Evolutionary conservation across 37 sponge, comb jelly and placozoan species (phyloP).

Genomic region (Geodia barretti): DNA sequence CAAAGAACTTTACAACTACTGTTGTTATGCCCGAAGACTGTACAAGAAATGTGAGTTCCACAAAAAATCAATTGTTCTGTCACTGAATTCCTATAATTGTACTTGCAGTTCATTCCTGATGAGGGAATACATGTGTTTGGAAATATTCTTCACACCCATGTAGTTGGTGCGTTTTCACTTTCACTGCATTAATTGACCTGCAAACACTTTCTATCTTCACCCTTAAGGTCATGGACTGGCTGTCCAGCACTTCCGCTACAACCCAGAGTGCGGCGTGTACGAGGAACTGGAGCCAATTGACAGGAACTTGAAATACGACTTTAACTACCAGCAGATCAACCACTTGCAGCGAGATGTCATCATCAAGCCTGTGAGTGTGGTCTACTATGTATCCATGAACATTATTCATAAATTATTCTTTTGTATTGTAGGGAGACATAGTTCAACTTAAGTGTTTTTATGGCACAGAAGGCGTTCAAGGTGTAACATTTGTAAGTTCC

Average conservation of each 20-base stretch:
- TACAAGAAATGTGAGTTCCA: conserved; percentile 27
- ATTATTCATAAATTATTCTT: neutral
- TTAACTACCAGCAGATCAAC: conserved; percentile 65
- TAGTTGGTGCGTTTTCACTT: conserved; percentile 4
- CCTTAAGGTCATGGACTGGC: conserved; percentile 32
- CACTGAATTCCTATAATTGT: neutral
- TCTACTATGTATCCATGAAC: neutral
- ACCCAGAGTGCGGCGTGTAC: conserved; percentile 6
- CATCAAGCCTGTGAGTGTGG: conserved; percentile 37
- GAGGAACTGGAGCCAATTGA: conserved; percentile 57
- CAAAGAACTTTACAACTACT: conserved; percentile 7
- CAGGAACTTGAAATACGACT: conserved; percentile 63
- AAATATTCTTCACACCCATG: conserved; percentile 29
- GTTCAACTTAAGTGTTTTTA: neutral
- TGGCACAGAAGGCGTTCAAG: neutral
- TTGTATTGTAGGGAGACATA: conserved; percentile 4
- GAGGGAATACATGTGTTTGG: conserved; percentile 34
- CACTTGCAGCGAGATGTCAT: conserved; percentile 14
- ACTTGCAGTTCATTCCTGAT: neutral
- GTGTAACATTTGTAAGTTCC: neutral
- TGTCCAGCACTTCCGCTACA: conserved; percentile 1
- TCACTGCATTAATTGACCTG: neutral
- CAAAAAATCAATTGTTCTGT: neutral
- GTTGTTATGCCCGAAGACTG: conserved; percentile 11
- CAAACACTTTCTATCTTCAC: no score